Conservation (phyloP, 1,140 invertebrate species). For the Plutomurus gul region DNA sequence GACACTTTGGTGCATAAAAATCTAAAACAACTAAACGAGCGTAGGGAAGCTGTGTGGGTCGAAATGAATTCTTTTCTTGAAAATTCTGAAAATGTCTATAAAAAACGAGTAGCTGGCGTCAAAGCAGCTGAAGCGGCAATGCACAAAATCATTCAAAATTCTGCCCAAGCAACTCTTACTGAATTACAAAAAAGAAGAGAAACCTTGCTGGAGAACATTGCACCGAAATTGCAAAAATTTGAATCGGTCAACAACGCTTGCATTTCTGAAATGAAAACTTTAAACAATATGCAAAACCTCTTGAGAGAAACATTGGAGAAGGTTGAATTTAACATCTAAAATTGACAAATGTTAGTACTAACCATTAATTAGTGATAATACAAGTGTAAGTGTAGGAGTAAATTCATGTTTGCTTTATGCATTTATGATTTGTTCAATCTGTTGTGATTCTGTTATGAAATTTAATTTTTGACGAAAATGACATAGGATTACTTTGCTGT, state of each 20-base stretch:
- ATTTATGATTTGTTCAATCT: too few relatives aligned
- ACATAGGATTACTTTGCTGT: too few relatives aligned
- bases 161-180: neutral
- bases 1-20: neutral
- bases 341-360: too few relatives aligned
- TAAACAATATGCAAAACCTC: neutral
- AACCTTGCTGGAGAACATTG: neutral
- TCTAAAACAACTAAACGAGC: neutral
- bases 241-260: neutral
- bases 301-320: neutral
- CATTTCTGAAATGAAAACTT: neutral
- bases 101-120: neutral
- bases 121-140: neutral
- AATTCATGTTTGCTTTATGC: too few relatives aligned
- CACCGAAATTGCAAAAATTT: neutral
- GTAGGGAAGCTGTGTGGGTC: neutral
- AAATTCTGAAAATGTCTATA: neutral
- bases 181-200: neutral
- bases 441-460: too few relatives aligned
- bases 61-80: neutral
- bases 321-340: neutral
- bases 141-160: neutral
- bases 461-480: too few relatives aligned
- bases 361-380: too few relatives aligned
- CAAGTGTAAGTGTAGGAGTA: too few relatives aligned